Conservation (phyloP, 2,888 invertebrate genomes). For the Eupelmus urozonus region DNA sequence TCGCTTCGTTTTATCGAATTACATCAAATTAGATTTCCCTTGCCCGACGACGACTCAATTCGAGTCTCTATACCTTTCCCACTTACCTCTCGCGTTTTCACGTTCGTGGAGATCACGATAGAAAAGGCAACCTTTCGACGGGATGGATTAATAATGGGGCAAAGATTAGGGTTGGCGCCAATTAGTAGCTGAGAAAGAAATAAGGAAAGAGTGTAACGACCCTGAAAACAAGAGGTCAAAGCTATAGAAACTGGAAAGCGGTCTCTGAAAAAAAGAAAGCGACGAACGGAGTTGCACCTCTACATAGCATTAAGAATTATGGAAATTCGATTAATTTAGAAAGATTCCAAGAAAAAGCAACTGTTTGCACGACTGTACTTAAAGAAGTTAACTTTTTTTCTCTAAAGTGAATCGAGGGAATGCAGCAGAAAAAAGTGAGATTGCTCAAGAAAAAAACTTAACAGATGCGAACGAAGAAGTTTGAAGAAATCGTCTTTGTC, state of each 20-base stretch:
- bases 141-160: constrained; percentile 16
- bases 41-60: constrained; percentile 43
- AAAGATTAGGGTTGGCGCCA: neutral
- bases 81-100: no score
- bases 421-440: neutral
- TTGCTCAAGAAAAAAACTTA: constrained; percentile 8
- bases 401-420: neutral
- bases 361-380: neutral
- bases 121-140: no score
- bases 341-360: constrained; percentile 7
- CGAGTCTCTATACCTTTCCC: no score
- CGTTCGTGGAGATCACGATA: no score
- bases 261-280: neutral
- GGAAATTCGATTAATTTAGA: constrained; percentile 35
- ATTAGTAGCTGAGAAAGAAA: neutral
- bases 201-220: no score
- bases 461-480: neutral
- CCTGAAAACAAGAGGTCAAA: neutral
- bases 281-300: constrained; percentile 27
- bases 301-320: constrained; percentile 29
- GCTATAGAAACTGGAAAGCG: neutral
- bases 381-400: constrained; percentile 12
- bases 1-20: constrained; percentile 57
- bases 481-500: neutral
- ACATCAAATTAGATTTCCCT: constrained; percentile 55